These are phyloP conservation scores for Mechanitis messenoides DNA, from an alignment of 2,888 invertebrate genomes.

Conservation along the genomic window DNA sequence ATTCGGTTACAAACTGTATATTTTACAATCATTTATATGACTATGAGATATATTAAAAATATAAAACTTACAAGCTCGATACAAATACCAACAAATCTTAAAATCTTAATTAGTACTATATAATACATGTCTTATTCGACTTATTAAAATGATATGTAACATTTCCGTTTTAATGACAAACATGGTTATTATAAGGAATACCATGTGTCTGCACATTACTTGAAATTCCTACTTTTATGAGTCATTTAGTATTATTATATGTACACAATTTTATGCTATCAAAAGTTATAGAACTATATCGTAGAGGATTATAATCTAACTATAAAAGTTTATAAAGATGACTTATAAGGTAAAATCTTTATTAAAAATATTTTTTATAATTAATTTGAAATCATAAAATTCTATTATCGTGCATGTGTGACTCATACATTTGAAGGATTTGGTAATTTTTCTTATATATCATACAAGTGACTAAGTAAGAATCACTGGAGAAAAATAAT, in stretches of 20 bases:
- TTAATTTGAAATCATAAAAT: too few relatives aligned
- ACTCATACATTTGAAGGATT: neutral
- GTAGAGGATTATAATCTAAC: too few relatives aligned
- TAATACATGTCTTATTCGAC: neutral
- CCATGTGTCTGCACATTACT: constrained; percentile 20
- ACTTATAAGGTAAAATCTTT: too few relatives aligned
- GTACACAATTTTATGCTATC: neutral
- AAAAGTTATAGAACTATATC: too few relatives aligned
- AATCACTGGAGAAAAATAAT: neutral
- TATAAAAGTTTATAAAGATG: too few relatives aligned
- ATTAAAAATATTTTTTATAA: too few relatives aligned
- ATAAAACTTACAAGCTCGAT: too few relatives aligned
- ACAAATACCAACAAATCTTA: too few relatives aligned
- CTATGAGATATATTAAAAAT: too few relatives aligned
- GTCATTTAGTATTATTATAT: neutral
- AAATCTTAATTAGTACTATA: too few relatives aligned
- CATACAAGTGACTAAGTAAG: neutral
- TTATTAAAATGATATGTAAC: constrained; percentile 7
- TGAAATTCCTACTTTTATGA: constrained; percentile 14
- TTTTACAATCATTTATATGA: neutral
- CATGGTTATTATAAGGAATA: constrained; percentile 10
- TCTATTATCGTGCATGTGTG: neutral
- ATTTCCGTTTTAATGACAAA: constrained; percentile 16
- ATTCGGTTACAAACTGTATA: constrained; percentile 13
- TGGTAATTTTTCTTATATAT: neutral